Conservation (phyloP, 2,113 vertebrate species). For the Psettodes erumei region DNA sequence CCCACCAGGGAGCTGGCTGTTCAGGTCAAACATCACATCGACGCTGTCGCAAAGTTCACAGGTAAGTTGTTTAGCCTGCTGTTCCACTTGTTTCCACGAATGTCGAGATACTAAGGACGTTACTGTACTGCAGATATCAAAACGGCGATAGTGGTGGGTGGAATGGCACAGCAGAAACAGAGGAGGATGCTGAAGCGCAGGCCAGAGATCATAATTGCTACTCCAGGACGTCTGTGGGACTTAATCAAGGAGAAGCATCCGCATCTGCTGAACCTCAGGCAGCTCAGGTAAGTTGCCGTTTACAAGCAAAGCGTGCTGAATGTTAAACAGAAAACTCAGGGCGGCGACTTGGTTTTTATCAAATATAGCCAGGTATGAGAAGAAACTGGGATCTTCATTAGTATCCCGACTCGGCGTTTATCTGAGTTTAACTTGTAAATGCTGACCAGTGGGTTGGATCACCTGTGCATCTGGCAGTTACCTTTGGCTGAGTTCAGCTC, state of each 20-base stretch:
- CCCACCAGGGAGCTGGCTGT: conserved; percentile 96
- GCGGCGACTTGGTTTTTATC: background rate
- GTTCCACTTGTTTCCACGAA: fast-evolving
- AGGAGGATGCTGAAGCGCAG: conserved; percentile 87
- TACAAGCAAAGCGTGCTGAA: background rate
- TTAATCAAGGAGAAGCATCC: conserved; percentile 90
- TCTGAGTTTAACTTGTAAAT: too few relatives aligned
- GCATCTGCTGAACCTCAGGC: conserved; percentile 88
- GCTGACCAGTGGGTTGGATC: background rate
- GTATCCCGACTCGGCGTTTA: background rate
- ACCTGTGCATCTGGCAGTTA: background rate
- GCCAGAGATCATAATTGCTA: conserved; percentile 94
- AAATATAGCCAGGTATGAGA: background rate
- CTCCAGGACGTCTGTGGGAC: conserved; percentile 96
- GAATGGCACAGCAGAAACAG: conserved; percentile 95
- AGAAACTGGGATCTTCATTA: background rate
- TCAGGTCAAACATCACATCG: conserved; percentile 96
- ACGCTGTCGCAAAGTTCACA: conserved; percentile 91
- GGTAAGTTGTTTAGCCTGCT: conserved; percentile 74
- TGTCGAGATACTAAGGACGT: background rate
- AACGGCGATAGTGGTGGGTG: conserved; percentile 93
- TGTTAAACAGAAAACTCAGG: background rate
- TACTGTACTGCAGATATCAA: conserved; percentile 85
- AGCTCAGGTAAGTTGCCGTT: conserved; percentile 86
- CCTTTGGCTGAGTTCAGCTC: background rate